Evolutionary conservation across 2,797 vertebrate species (phyloP).

Genomic region (Cirrhinus molitorella): DNA sequence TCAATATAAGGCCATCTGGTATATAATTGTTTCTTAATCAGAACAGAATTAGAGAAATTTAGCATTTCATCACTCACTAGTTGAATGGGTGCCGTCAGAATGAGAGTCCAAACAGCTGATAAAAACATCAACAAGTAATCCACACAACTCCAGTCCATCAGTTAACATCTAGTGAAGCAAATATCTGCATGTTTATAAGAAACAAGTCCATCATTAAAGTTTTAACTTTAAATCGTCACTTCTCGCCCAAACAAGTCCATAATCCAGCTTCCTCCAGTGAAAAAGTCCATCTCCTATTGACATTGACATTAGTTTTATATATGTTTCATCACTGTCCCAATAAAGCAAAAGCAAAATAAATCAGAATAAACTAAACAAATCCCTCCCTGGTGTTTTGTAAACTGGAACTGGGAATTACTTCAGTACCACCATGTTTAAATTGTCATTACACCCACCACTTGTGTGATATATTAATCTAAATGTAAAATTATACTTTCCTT

Average conservation of each 20-base stretch:
- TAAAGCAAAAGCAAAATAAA: constrained; percentile 5
- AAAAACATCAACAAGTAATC: not conserved
- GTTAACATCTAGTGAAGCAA: not conserved
- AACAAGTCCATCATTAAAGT: not conserved
- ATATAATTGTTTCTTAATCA: not conserved
- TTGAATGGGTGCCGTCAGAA: not conserved
- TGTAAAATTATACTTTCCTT: constrained; percentile 13
- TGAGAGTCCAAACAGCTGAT: not conserved
- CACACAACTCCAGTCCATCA: not conserved
- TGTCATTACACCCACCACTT: not conserved
- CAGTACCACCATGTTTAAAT: not conserved
- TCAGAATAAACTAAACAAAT: constrained; percentile 15
- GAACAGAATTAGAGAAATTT: not conserved
- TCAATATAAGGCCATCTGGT: no score
- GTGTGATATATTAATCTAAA: not conserved
- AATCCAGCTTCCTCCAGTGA: not conserved
- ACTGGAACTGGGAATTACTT: constrained; percentile 9
- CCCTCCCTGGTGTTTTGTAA: not conserved
- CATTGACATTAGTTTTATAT: not conserved
- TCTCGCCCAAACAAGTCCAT: not conserved
- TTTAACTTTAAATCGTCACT: not conserved
- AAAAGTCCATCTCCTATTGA: not conserved
- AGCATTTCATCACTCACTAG: not conserved
- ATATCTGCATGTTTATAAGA: not conserved
- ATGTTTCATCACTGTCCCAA: not conserved